Evolutionary conservation across 2,113 vertebrate species (phyloP), one percentile per base, ranked within the genome.

Genomic region (Furnarius figulus): DNA sequence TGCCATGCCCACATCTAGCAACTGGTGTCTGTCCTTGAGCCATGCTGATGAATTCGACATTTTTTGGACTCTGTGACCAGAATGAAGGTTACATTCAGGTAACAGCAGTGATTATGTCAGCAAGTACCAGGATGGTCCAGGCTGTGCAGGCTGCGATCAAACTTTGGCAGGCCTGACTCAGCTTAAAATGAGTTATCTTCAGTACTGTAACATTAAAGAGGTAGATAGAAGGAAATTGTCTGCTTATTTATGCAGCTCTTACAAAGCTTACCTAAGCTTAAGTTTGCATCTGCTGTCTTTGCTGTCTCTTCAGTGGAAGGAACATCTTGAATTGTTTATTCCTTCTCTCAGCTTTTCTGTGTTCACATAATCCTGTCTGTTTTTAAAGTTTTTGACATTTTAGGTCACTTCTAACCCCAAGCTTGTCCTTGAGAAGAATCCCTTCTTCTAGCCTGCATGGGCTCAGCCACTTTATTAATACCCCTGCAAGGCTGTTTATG

Each of bases 211-310:
- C 86, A 84, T 49, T 90, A 83, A 46, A 86, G 63, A 83, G 65
- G 72, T 46, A 93, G 86, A 42, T 17, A 87, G 85, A 92, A 92
- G 72, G 86, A 93, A 96, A 95, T 9, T 71, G 83, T 63, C 79
- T 86, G 91, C 89, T 67, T 96, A 92, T 92, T 95, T 95, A 89
- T 89, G 89, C 68, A 95, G 65, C 70, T 94, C 58, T 61, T 81
- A 78, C 91, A 89, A 92, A 96, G 94, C 94, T 96, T 95, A 96
- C 95, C 95, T 96, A 97, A 97, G 96, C 94, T 96, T 52, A 91
- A 94, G 93, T 89, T 92, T 82, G 84, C 95, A 96, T 96, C 96
- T 97, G 95, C 70, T 95, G 84, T 82, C 87, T 94, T 95, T 89
- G 76, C 81, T 78, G 80, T 92, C 89, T 92, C 53, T 96, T 92